Conservation (phyloP, 2,797 vertebrate species). For the Falco novaeseelandiae region DNA sequence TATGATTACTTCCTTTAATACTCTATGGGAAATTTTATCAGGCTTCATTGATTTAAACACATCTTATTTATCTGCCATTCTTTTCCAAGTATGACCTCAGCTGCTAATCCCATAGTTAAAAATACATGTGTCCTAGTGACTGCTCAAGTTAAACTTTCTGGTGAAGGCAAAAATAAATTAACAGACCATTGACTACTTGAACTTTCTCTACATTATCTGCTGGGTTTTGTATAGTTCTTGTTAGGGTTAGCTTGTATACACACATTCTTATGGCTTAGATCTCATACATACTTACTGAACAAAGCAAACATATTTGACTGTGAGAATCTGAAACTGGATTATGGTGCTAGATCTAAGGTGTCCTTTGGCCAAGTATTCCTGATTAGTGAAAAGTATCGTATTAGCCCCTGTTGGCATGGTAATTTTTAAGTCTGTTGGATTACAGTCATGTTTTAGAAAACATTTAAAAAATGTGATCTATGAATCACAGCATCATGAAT, state of each 20-base stretch:
- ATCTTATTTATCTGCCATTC: not conserved
- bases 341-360: not conserved
- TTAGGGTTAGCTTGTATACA: not conserved
- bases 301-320: not conserved
- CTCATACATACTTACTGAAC: not conserved
- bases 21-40: not conserved
- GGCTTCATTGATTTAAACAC: not conserved
- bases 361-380: not conserved
- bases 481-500: not conserved
- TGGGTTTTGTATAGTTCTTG: not conserved
- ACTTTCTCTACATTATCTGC: not conserved
- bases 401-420: accelerated
- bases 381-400: not conserved
- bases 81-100: conserved; percentile 4
- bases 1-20: not conserved
- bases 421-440: not conserved
- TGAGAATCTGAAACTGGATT: not conserved
- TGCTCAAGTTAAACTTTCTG: not conserved
- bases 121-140: not conserved
- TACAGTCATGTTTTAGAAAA: not conserved
- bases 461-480: not conserved
- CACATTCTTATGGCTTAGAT: not conserved
- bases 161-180: not conserved
- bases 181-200: not conserved
- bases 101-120: not conserved